Percentiles rank a stretch among this genome's conserved stretches.
Evolutionary conservation across 2,113 vertebrate species (phyloP).

Genomic region (Rhea americana): DNA sequence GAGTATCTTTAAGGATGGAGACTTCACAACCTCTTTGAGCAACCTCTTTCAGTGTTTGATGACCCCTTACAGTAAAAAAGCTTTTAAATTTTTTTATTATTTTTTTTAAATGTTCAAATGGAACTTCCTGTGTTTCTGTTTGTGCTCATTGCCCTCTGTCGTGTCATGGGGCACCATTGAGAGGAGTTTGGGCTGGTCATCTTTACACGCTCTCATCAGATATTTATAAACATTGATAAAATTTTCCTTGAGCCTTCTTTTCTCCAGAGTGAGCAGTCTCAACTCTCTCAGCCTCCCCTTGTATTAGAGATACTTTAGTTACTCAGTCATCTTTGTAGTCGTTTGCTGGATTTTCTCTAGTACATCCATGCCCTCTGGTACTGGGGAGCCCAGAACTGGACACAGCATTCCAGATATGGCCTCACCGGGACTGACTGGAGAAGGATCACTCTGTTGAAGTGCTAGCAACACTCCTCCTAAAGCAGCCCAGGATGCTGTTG

Average conservation of each 20-base stretch:
- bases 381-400: background rate
- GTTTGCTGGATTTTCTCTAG: background rate
- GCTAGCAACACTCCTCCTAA: too few species aligned
- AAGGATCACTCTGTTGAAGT: background rate
- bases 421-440: background rate
- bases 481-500: too few species aligned
- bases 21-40: too few species aligned
- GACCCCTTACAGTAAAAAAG: too few species aligned
- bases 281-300: background rate
- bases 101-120: too few species aligned
- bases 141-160: too few species aligned
- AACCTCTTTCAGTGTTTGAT: too few species aligned
- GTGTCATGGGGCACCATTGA: too few species aligned
- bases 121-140: too few species aligned
- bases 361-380: background rate
- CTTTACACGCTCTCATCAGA: background rate
- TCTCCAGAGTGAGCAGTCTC: background rate
- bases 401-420: background rate
- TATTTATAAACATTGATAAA: background rate
- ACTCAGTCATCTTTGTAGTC: too few species aligned
- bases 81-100: too few species aligned
- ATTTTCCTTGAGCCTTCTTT: background rate
- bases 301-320: background rate
- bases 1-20: too few species aligned
- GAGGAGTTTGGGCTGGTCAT: background rate